Conservation (phyloP, 2,888 invertebrate species). For the Clepsis dumicolana region DNA sequence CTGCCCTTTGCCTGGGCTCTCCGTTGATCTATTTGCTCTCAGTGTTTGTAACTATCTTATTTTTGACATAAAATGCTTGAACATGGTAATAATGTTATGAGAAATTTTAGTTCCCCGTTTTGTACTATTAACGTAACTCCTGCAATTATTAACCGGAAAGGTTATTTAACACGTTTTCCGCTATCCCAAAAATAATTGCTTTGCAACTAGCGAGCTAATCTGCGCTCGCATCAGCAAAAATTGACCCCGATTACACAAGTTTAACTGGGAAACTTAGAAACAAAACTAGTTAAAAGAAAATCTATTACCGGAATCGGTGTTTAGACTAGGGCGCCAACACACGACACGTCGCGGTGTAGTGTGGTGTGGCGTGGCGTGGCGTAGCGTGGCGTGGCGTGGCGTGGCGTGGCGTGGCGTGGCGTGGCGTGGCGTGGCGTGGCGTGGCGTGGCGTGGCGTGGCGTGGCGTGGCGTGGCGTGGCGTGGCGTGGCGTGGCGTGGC, state of each 20-base stretch:
- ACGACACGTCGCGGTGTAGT: background rate
- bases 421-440: too few relatives aligned
- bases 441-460: too few relatives aligned
- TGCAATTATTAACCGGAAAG: background rate
- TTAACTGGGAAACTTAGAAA: conserved; percentile 44
- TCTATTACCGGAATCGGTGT: conserved; percentile 57
- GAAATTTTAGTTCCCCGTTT: too few relatives aligned
- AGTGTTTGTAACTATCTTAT: too few relatives aligned
- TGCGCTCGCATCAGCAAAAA: conserved; percentile 1
- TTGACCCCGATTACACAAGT: conserved; percentile 32
- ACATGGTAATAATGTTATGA: too few relatives aligned
- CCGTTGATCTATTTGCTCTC: too few relatives aligned
- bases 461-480: background rate
- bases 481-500: too few relatives aligned
- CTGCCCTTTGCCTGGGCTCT: too few relatives aligned
- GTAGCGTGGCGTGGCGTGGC: background rate
- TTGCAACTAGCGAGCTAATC: conserved; percentile 11
- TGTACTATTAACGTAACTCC: background rate
- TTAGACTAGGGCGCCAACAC: conserved; percentile 46
- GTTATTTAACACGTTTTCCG: background rate
- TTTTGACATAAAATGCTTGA: too few relatives aligned
- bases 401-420: too few relatives aligned
- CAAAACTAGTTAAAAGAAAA: conserved; percentile 67
- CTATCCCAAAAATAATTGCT: background rate
- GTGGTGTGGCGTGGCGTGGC: background rate